Percentiles rank a stretch among this genome's conserved stretches.
Evolutionary conservation across 2,113 vertebrate species (phyloP).

Genomic region (Amazona guildingii): DNA sequence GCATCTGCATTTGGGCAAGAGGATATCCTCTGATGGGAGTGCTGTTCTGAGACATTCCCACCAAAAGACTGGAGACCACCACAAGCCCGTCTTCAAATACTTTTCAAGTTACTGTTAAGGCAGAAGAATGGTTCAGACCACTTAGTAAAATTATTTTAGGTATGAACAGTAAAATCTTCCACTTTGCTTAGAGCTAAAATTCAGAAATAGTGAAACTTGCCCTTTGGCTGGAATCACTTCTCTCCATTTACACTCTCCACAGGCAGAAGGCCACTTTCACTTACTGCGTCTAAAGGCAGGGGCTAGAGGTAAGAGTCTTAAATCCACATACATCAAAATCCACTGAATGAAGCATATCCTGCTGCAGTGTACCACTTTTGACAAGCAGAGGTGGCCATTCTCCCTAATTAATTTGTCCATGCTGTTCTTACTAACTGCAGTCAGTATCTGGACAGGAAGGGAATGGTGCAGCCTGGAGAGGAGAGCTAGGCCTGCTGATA

Average conservation of each 20-base stretch:
- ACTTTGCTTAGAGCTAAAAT: background rate
- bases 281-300: background rate
- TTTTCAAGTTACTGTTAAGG: background rate
- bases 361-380: background rate
- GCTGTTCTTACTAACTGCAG: background rate
- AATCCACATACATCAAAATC: background rate
- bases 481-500: background rate
- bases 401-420: background rate
- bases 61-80: background rate
- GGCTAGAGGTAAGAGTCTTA: background rate
- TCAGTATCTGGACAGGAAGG: background rate
- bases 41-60: background rate
- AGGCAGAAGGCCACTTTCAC: background rate
- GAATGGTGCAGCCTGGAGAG: background rate
- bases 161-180: background rate
- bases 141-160: background rate
- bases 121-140: background rate
- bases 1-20: background rate
- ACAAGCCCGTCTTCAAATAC: background rate
- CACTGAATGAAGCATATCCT: background rate
- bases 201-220: background rate
- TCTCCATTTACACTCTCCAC: background rate
- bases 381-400: background rate
- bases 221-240: background rate
- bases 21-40: background rate